phyloP scores from a whole-genome alignment of 2,113 vertebrate genomes.

The Clarias batrachus region DNA sequence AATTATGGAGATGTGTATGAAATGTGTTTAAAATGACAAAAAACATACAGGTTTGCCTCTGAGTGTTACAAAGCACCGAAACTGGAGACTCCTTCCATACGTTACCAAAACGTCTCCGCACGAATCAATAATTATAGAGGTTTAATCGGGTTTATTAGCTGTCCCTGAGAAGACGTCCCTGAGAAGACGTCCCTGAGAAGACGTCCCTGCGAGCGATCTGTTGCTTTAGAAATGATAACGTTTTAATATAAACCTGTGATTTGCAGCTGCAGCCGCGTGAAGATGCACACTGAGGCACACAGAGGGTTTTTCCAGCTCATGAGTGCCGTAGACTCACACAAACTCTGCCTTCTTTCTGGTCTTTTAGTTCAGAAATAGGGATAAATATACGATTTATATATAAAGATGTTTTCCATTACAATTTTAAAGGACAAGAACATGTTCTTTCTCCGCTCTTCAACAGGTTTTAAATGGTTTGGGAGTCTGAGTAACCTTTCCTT shows the following conservation, averaged over 20 bases:
- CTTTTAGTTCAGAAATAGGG: background rate
- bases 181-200: background rate
- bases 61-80: background rate
- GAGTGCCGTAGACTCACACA: background rate
- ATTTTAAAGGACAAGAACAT: background rate
- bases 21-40: no score
- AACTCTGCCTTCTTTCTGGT: background rate
- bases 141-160: background rate
- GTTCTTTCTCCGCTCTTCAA: background rate
- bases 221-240: background rate
- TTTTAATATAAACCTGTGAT: background rate
- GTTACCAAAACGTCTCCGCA: background rate
- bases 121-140: background rate
- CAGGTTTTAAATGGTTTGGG: slow-evolving; percentile 85
- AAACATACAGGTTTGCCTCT: background rate
- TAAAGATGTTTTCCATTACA: background rate
- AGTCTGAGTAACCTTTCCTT: slow-evolving; percentile 81
- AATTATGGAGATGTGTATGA: no score
- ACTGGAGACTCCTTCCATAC: background rate
- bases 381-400: background rate
- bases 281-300: background rate
- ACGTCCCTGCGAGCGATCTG: background rate
- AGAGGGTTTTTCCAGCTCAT: background rate
- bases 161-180: no score
- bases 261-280: background rate